These are phyloP conservation scores for Electrona antarctica DNA, from an alignment of 2,113 vertebrate species.

Conservation along the genomic window DNA sequence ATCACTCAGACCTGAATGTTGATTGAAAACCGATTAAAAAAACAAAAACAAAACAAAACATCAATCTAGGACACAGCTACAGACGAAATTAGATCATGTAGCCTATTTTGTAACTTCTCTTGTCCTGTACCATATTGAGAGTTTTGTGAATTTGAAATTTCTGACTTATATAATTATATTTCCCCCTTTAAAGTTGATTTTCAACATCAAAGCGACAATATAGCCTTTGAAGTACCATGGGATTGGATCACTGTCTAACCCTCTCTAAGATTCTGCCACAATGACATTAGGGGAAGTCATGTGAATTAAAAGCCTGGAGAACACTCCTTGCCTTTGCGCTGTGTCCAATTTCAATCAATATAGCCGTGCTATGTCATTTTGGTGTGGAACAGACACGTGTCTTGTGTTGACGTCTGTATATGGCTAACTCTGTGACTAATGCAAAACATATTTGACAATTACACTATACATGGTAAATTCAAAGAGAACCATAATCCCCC, in stretches of 20 bases:
- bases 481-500: slow-evolving; percentile 29
- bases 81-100: no score
- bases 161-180: slow-evolving; percentile 76
- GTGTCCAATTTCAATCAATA: slow-evolving; percentile 76
- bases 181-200: slow-evolving; percentile 78
- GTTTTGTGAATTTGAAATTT: slow-evolving; percentile 72
- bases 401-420: slow-evolving; percentile 63
- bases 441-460: slow-evolving; percentile 62
- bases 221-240: slow-evolving; percentile 81
- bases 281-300: slow-evolving; percentile 76
- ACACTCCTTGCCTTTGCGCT: slow-evolving; percentile 72
- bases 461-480: slow-evolving; percentile 52
- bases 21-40: background rate
- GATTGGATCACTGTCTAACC: slow-evolving; percentile 79
- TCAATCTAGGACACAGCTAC: slow-evolving; percentile 23
- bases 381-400: slow-evolving; percentile 65
- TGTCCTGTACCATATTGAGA: slow-evolving; percentile 60
- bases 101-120: slow-evolving; percentile 55
- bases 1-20: background rate
- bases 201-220: slow-evolving; percentile 81
- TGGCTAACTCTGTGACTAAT: slow-evolving; percentile 67
- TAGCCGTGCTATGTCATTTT: slow-evolving; percentile 73
- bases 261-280: slow-evolving; percentile 77
- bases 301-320: slow-evolving; percentile 74
- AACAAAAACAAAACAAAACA: background rate